Evolutionary conservation across 1,140 invertebrate genomes (phyloP).

Genomic region (fruit fly (Drosophila melanogaster)): Release_6_plus_ISO1_MT NT_033777.3:17399501-17400000

Average conservation of each 20-base stretch:
- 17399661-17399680: constrained; percentile 2
- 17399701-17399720: constrained; percentile 4
- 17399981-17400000: constrained; percentile 43
- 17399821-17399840: constrained; percentile 18
- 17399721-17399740: constrained; percentile 16
- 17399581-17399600: constrained; percentile 67
- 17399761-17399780: constrained; percentile 71
- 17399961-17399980: constrained; percentile 60
- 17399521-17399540: constrained; percentile 80
- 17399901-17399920: constrained; percentile 20
- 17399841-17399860: constrained; percentile 1
- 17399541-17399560: constrained; percentile 75
- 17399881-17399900: constrained; percentile 59
- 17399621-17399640: neutral
- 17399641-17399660: neutral
- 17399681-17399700: constrained; percentile 3
- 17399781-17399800: constrained; percentile 41
- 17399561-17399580: constrained; percentile 61
- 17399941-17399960: constrained; percentile 61
- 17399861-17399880: constrained; percentile 13
- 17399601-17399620: constrained; percentile 24
- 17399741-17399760: constrained; percentile 59
- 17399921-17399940: constrained; percentile 65
- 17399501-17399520: constrained; percentile 84
- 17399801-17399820: constrained; percentile 51